Conservation (phyloP, 2,797 vertebrate genomes). For the Meriones psammophilus region DNA sequence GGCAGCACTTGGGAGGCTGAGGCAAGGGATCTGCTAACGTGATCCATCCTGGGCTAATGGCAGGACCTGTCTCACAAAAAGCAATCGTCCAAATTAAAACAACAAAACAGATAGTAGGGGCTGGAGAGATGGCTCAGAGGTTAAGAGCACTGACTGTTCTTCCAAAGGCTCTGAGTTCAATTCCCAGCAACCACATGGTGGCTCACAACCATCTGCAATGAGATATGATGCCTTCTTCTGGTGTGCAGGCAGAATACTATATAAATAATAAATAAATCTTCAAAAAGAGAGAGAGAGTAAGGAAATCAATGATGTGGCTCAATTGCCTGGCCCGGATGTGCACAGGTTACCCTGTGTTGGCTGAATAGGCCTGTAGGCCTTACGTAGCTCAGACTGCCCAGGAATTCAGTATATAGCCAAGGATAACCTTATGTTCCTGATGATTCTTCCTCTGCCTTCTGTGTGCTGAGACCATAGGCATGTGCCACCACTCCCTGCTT, state of each 20-base stretch:
- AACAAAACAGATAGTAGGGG: not conserved
- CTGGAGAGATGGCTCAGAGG: too few species aligned
- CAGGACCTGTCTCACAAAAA: not conserved
- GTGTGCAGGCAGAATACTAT: too few species aligned
- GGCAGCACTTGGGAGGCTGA: not conserved
- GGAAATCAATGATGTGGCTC: not conserved
- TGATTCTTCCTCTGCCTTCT: not conserved
- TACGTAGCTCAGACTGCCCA: not conserved
- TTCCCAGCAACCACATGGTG: too few species aligned
- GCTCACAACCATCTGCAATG: too few species aligned
- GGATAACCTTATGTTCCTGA: not conserved
- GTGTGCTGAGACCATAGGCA: too few species aligned
- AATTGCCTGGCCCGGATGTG: accelerated
- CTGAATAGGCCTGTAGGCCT: not conserved
- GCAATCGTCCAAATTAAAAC: not conserved
- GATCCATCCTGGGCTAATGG: not conserved
- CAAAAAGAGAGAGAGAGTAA: not conserved
- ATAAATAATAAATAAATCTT: too few species aligned
- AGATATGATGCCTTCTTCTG: too few species aligned
- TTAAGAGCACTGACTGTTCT: too few species aligned
- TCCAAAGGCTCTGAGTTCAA: too few species aligned
- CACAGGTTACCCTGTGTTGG: accelerated
- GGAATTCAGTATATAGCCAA: not conserved
- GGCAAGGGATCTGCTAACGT: not conserved
- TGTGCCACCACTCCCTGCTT: not conserved